Percentiles rank a stretch among this genome's conserved stretches.
Evolutionary conservation across 2,113 vertebrate genomes (phyloP).

Genomic region (Polypterus bichir): DNA sequence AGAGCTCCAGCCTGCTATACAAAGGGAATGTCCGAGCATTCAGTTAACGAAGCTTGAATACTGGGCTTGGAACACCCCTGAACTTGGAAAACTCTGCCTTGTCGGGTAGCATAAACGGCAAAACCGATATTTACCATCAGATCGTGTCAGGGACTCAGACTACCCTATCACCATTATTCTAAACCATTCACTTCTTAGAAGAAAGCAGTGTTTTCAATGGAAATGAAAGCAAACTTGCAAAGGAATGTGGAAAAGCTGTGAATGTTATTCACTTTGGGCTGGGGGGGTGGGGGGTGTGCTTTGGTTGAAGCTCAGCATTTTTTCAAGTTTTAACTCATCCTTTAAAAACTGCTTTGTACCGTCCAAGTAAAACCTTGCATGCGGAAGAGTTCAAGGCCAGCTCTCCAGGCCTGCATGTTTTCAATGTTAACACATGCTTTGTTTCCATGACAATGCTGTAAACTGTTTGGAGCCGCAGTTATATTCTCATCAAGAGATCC

Average conservation of each 20-base stretch:
- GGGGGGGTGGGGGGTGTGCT: not conserved
- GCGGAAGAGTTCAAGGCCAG: constrained; percentile 6
- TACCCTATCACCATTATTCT: too few relatives aligned
- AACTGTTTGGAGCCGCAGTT: constrained; percentile 19
- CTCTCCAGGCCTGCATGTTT: constrained; percentile 19
- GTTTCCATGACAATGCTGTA: constrained; percentile 28
- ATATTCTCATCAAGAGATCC: not conserved
- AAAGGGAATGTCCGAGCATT: too few relatives aligned
- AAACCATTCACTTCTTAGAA: not conserved
- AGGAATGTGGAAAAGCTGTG: not conserved
- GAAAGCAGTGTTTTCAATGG: not conserved
- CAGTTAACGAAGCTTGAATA: too few relatives aligned
- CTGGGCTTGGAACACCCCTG: too few relatives aligned
- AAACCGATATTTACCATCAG: too few relatives aligned
- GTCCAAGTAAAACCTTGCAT: constrained; percentile 1
- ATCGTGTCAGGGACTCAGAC: too few relatives aligned
- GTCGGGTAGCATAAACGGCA: too few relatives aligned
- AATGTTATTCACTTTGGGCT: not conserved
- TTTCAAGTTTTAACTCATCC: constrained; percentile 1
- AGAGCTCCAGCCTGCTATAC: too few relatives aligned
- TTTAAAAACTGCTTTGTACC: not conserved
- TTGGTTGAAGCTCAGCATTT: not conserved
- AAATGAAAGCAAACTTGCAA: not conserved
- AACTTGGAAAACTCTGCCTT: too few relatives aligned
- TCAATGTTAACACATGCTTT: constrained; percentile 25